Base-by-base conservation (phyloP, 2,113 vertebrate genomes). In the Crotalus viridis region DNA sequence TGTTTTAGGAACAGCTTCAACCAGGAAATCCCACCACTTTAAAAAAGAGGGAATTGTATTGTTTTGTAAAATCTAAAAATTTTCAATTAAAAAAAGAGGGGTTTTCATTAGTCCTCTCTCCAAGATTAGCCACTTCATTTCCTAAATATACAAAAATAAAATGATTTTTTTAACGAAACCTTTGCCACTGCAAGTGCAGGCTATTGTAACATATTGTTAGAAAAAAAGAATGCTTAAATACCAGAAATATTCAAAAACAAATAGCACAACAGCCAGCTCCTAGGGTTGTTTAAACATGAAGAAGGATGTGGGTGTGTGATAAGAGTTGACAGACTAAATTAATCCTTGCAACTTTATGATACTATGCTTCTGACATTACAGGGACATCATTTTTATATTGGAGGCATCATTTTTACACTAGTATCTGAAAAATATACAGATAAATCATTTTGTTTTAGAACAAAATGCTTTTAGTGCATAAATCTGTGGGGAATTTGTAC, bases 121-220 rank as follows among this genome's bases (percentile, higher is more conserved):
- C 94, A 95, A 95, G 93, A 94, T 95, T 94, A 96, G 91, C 91
- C 94, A 93, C 22, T 21, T 89, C 92, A 92, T 96, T 96, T 94
- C 90, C 93, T 93, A 96, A 96, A 95, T 91, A 95, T 91, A 94
- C 92, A 94, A 57, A 90, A 94, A 95, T 69, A 54, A 2, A 48
- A 93, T 64, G 93, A 39, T 94, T 95, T 91, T 52, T 89, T 94
- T 94, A 96, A 93, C 69, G 81, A 74, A 95, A 93, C 94, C 95
- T 93, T 96, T 95, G 87, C 33, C 93, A 94, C 95, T 85, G 96
- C 64, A 91, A 96, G 94, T 69, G 28, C 15, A n/a, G 12, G 64
- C 64, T 69, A 52, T 22, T 90, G 48, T 39, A 85, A 85, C 13
- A 90, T 52, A 52, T 9, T 64, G 15, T 39, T 12, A 15, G 5